Evolutionary conservation across 1,140 invertebrate species (phyloP).

Genomic region (Parasteatoda tepidariorum): DNA sequence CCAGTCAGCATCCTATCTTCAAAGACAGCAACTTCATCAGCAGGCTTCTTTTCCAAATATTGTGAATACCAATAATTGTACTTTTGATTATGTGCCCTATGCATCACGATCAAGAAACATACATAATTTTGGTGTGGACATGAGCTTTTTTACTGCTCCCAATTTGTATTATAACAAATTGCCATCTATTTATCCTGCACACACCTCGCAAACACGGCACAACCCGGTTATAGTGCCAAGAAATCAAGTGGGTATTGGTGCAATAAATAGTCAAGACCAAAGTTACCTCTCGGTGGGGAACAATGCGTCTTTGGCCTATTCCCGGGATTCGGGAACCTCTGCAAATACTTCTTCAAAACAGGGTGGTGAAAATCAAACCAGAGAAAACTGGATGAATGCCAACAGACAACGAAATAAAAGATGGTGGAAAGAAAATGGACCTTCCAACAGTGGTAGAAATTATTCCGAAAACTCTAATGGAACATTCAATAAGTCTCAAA

Average conservation of each 20-base stretch:
- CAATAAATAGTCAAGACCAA: constrained; percentile 59
- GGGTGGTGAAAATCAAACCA: constrained; percentile 27
- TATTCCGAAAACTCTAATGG: constrained; percentile 46
- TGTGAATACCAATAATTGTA: constrained; percentile 34
- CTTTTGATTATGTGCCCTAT: constrained; percentile 25
- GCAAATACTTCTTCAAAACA: constrained; percentile 20
- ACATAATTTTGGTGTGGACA: constrained; percentile 32
- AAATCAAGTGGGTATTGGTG: constrained; percentile 24
- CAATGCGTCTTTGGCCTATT: constrained; percentile 26
- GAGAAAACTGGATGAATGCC: constrained; percentile 44
- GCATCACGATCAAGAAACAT: constrained; percentile 22
- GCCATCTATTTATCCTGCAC: constrained; percentile 29
- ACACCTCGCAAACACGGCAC: constrained; percentile 25
- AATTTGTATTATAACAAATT: constrained; percentile 48
- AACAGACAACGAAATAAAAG: constrained; percentile 46
- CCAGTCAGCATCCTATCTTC: constrained; percentile 30
- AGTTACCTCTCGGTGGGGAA: constrained; percentile 44
- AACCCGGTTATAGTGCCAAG: constrained; percentile 39
- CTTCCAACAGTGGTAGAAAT: constrained; percentile 6
- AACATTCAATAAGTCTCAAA: constrained; percentile 17
- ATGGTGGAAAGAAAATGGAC: constrained; percentile 41
- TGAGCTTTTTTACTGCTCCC: constrained; percentile 52
- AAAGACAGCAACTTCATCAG: constrained; percentile 39
- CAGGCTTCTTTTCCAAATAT: constrained; percentile 37
- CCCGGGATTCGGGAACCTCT: constrained; percentile 21